These are phyloP conservation scores for Harpagoxenus sublaevis DNA, from an alignment of 2,888 invertebrate species.

Conservation along the genomic window DNA sequence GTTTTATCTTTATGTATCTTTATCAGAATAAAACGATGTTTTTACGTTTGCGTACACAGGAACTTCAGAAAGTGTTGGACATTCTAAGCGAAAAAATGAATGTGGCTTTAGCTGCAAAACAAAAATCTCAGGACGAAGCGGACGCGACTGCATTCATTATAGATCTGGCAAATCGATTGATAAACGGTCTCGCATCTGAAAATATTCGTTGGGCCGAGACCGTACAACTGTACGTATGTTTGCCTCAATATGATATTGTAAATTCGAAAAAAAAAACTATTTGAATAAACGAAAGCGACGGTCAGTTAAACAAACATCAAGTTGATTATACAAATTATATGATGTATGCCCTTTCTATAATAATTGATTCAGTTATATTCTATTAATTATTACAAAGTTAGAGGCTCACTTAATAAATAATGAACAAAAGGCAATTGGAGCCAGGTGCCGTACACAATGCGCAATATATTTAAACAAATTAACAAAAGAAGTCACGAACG, in stretches of 20 bases:
- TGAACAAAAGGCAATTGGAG: no score
- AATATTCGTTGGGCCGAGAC: constrained; percentile 94
- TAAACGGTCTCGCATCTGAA: constrained; percentile 97
- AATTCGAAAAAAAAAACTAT: background rate
- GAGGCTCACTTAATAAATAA: no score
- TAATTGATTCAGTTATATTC: background rate
- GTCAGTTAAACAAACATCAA: background rate
- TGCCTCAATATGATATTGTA: background rate
- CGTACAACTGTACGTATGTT: constrained; percentile 86
- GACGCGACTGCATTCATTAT: constrained; percentile 96
- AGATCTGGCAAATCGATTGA: constrained; percentile 96
- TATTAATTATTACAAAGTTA: no score
- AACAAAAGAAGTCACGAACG: no score
- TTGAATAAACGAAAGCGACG: background rate
- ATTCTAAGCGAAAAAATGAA: constrained; percentile 94
- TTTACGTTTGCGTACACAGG: constrained; percentile 83
- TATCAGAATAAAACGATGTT: background rate
- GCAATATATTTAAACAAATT: no score
- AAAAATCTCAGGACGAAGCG: constrained; percentile 97
- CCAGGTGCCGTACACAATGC: no score
- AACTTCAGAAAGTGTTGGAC: constrained; percentile 92
- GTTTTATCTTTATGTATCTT: background rate
- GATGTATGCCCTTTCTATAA: background rate
- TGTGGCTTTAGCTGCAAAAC: constrained; percentile 94
- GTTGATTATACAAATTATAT: background rate